Conservation (phyloP, 2,113 vertebrate genomes). For the Eurystomus gularis region DNA sequence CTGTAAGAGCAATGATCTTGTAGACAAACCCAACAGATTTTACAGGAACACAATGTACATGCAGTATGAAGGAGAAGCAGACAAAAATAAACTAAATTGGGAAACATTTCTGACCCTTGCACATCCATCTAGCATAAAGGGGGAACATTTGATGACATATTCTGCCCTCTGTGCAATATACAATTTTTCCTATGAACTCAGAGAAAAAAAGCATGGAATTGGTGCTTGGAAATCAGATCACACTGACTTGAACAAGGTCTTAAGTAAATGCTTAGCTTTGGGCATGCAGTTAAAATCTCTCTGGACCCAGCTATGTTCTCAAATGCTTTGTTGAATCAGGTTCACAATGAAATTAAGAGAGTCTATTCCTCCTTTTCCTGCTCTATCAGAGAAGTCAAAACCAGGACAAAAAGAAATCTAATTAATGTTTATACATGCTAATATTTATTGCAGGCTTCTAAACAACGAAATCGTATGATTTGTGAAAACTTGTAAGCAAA, state of each 20-base stretch:
- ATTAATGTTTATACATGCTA: background rate
- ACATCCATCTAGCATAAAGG: background rate
- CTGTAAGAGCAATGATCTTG: background rate
- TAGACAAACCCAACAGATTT: background rate
- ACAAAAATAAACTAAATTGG: background rate
- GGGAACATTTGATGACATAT: background rate
- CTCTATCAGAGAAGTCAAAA: background rate
- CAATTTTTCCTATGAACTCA: background rate
- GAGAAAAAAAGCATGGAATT: background rate
- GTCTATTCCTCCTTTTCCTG: background rate
- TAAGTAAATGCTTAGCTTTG: background rate
- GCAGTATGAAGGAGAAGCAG: background rate
- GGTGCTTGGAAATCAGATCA: background rate
- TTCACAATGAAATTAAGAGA: background rate
- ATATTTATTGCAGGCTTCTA: background rate
- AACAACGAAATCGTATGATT: background rate
- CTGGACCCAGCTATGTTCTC: background rate
- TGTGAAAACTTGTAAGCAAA: background rate
- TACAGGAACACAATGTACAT: background rate
- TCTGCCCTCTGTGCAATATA: background rate
- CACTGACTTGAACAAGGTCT: background rate
- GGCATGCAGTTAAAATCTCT: background rate
- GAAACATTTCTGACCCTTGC: background rate
- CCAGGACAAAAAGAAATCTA: background rate
- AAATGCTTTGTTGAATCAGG: background rate